Percentiles rank a stretch among this genome's conserved stretches.
phyloP scores from a whole-genome alignment of 2,797 vertebrate genomes.

The Syndactyla subalaris region DNA sequence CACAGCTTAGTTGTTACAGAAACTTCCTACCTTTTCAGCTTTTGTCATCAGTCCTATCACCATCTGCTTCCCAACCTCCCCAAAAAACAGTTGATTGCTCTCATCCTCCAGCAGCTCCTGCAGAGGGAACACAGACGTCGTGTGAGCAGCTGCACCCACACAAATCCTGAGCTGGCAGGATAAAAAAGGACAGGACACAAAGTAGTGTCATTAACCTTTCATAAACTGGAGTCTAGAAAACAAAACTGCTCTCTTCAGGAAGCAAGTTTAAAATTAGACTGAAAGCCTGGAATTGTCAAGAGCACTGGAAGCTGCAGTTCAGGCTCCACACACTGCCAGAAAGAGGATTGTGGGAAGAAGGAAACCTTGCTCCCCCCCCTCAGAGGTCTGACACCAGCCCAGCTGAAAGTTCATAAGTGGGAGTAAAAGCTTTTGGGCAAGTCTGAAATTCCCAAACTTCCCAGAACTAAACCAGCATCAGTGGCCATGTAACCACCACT shows the following conservation, averaged over 20 bases:
- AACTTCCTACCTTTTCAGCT: constrained; percentile 89
- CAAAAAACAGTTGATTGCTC: constrained; percentile 91
- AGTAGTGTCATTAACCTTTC: neutral
- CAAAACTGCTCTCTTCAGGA: neutral
- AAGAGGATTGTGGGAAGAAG: neutral
- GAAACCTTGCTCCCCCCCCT: neutral
- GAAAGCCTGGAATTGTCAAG: neutral
- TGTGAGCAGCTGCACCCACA: neutral
- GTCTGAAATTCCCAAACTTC: neutral
- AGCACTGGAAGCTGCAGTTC: neutral
- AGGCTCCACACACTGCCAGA: neutral
- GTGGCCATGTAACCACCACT: neutral
- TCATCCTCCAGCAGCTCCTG: constrained; percentile 90
- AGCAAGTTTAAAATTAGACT: neutral
- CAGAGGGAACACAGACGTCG: neutral
- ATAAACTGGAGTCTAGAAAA: neutral
- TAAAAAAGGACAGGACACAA: neutral
- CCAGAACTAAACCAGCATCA: neutral
- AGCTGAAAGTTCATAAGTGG: neutral
- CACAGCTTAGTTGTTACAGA: neutral
- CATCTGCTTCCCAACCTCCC: constrained; percentile 97
- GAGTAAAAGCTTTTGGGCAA: neutral
- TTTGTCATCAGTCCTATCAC: constrained; percentile 93
- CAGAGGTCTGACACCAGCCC: neutral
- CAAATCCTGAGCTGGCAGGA: neutral